phyloP scores from a whole-genome alignment of 2,888 invertebrate genomes.

The Drosophila borborema region DNA sequence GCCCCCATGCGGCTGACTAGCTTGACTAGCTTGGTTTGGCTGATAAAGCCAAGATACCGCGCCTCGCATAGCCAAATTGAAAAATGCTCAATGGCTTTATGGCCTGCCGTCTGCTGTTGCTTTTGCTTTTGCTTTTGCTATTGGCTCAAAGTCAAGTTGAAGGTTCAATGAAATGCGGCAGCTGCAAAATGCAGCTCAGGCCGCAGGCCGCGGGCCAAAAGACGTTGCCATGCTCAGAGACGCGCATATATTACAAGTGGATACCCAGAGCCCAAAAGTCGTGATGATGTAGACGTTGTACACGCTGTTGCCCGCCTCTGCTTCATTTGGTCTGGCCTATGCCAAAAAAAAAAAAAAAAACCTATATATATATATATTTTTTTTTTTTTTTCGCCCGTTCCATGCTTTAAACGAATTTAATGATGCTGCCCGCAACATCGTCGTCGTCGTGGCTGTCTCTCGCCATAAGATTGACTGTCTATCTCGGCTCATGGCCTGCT shows the following conservation, averaged over 20 bases:
- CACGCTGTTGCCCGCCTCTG: slow-evolving; percentile 42
- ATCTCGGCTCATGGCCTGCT: slow-evolving; percentile 56
- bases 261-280: slow-evolving; percentile 59
- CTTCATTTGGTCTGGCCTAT: slow-evolving; percentile 49
- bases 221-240: slow-evolving; percentile 22
- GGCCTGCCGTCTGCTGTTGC: slow-evolving; percentile 33
- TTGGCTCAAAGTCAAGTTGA: slow-evolving; percentile 82
- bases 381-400: slow-evolving; percentile 37
- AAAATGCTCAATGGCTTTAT: slow-evolving; percentile 60
- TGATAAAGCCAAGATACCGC: slow-evolving; percentile 48
- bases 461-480: slow-evolving; percentile 79
- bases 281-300: slow-evolving; percentile 69
- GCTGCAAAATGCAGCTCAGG: slow-evolving; percentile 47
- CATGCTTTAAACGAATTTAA: slow-evolving; percentile 77
- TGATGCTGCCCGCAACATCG: slow-evolving; percentile 67
- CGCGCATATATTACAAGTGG: slow-evolving; percentile 75
- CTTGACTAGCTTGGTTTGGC: slow-evolving; percentile 30
- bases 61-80: slow-evolving; percentile 62
- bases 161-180: slow-evolving; percentile 82
- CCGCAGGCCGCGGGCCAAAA: slow-evolving; percentile 6
- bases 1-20: slow-evolving; percentile 51
- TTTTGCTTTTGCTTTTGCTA: slow-evolving; percentile 28
- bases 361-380: slow-evolving; percentile 34
- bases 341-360: slow-evolving; percentile 69
- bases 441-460: slow-evolving; percentile 63